These are phyloP conservation scores for Enteromius trimaculatus DNA, from an alignment of 2,797 vertebrate genomes.

Conservation along the genomic window DNA sequence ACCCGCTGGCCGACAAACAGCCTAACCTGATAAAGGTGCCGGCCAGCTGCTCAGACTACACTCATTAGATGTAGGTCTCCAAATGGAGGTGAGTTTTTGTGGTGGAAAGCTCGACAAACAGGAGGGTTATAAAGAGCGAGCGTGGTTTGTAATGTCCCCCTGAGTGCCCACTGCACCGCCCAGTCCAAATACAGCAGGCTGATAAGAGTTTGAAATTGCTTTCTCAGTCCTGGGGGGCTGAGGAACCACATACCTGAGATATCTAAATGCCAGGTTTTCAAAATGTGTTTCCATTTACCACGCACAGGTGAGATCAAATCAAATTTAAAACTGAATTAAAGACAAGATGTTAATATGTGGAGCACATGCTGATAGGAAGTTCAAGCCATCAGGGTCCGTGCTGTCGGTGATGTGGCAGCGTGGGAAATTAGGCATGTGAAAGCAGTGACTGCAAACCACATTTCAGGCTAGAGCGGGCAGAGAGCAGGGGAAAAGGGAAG, in stretches of 20 bases:
- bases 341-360: neutral
- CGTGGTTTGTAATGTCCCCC: conserved; percentile 67
- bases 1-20: conserved; percentile 79
- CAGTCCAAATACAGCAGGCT: conserved; percentile 70
- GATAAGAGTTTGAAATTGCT: conserved; percentile 72
- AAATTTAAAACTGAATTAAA: neutral
- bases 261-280: neutral
- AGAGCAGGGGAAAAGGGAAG: conserved; percentile 79
- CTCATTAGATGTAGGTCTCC: conserved; percentile 78
- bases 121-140: conserved; percentile 84
- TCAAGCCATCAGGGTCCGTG: conserved; percentile 61
- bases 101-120: conserved; percentile 81
- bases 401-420: conserved; percentile 64
- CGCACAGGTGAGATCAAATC: neutral
- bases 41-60: conserved; percentile 75
- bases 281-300: neutral
- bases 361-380: conserved; percentile 40
- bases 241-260: conserved; percentile 42
- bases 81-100: conserved; percentile 62
- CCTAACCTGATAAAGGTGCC: conserved; percentile 80
- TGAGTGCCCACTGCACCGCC: conserved; percentile 59
- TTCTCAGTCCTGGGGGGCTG: conserved; percentile 22
- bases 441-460: conserved; percentile 68
- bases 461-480: conserved; percentile 78
- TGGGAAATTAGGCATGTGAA: conserved; percentile 86